Evolutionary conservation across 2,113 vertebrate genomes (phyloP).

Genomic region (Chloropsis hardwickii): DNA sequence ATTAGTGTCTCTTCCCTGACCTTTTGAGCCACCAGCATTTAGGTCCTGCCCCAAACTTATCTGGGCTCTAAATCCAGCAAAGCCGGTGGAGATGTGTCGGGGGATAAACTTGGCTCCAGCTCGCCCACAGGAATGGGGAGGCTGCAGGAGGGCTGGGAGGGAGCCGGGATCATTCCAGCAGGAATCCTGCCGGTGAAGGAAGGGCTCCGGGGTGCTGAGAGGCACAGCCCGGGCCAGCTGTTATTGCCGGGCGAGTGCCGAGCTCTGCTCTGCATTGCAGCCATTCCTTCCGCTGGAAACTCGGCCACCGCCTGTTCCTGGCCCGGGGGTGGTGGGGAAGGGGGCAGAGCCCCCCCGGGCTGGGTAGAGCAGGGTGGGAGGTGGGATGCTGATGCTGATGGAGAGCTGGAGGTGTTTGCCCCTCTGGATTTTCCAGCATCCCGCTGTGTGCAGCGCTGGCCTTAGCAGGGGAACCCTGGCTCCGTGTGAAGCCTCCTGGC

Average conservation of each 20-base stretch:
- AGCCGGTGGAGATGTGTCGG: not conserved
- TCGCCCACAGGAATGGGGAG: conserved; percentile 51
- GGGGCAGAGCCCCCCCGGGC: fast-evolving
- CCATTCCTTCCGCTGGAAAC: conserved; percentile 68
- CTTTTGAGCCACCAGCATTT: conserved; percentile 13
- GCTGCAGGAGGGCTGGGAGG: not conserved
- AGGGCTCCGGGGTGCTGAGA: not conserved
- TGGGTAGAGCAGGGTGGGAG: not conserved
- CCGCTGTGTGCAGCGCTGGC: fast-evolving
- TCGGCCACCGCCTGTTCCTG: not conserved
- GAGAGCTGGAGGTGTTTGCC: not conserved
- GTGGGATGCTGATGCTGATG: not conserved
- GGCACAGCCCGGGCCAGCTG: conserved; percentile 64
- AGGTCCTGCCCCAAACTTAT: conserved; percentile 37
- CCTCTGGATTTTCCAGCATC: not conserved
- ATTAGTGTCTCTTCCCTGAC: not conserved
- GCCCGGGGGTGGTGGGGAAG: not conserved
- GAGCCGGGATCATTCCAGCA: conserved; percentile 24
- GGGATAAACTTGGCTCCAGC: conserved; percentile 62
- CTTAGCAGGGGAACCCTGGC: not conserved
- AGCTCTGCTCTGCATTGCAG: conserved; percentile 66
- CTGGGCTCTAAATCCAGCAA: conserved; percentile 43
- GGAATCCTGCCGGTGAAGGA: conserved; percentile 51
- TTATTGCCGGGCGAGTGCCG: conserved; percentile 35
- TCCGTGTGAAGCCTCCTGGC: not conserved